Conservation (phyloP, 2,888 invertebrate species). For the Acrobasis suavella region DNA sequence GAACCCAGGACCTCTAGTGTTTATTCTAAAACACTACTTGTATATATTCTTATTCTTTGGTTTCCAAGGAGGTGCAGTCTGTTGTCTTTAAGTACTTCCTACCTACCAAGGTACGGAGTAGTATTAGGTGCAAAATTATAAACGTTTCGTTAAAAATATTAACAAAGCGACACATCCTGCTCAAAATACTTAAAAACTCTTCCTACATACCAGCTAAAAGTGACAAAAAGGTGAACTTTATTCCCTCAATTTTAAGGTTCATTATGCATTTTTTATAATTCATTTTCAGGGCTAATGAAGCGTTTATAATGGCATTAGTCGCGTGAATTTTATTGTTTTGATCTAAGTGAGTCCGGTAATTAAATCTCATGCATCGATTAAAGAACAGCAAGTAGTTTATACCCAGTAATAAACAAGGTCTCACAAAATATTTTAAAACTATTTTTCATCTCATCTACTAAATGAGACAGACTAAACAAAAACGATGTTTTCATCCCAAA, state of each 20-base stretch:
- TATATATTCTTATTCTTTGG: too few relatives aligned
- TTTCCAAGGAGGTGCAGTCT: too few relatives aligned
- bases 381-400: too few relatives aligned
- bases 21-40: too few relatives aligned
- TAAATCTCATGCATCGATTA: slow-evolving; percentile 29
- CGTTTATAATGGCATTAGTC: neutral
- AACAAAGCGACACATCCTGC: neutral
- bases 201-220: neutral
- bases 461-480: too few relatives aligned
- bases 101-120: too few relatives aligned
- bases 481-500: too few relatives aligned
- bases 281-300: neutral
- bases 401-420: too few relatives aligned
- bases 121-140: neutral
- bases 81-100: too few relatives aligned
- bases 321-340: slow-evolving; percentile 1
- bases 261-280: neutral
- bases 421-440: too few relatives aligned
- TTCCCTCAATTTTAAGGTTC: neutral
- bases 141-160: neutral
- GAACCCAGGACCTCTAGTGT: too few relatives aligned
- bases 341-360: neutral
- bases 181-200: neutral
- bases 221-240: neutral
- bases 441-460: too few relatives aligned